A percentile compares a stretch with the other conserved stretches of the same genome.
Evolutionary conservation across 37 sponge, comb jelly and placozoan species (phyloP).

Genomic region (Hexactinellida sp.): DNA sequence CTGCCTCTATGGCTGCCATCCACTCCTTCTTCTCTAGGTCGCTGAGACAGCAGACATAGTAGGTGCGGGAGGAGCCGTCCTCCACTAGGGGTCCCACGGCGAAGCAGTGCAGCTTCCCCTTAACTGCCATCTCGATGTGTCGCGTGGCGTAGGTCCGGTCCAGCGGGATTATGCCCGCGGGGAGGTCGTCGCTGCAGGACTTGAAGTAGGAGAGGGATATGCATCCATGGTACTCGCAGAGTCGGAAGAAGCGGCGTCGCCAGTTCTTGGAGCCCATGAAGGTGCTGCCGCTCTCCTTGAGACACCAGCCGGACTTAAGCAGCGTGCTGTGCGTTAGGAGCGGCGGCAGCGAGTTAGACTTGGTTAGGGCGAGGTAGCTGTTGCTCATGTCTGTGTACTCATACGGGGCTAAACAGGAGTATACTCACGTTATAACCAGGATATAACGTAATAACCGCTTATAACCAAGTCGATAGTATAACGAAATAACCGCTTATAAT

Average conservation of each 20-base stretch:
- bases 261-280: conserved; percentile 80
- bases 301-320: conserved; percentile 72
- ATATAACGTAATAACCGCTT: too few species aligned
- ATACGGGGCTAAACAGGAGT: too few species aligned
- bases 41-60: conserved; percentile 71
- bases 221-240: conserved; percentile 17
- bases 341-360: neutral
- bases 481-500: too few species aligned
- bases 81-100: conserved; percentile 82
- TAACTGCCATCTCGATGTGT: conserved; percentile 49
- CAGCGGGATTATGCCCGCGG: neutral
- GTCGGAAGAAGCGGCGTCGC: conserved; percentile 69
- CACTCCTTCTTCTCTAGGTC: conserved; percentile 49
- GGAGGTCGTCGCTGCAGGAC: conserved; percentile 1
- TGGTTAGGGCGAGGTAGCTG: too few species aligned
- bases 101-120: conserved; percentile 57
- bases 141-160: conserved; percentile 49
- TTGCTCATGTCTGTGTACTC: too few species aligned
- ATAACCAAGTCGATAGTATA: too few species aligned
- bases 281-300: conserved; percentile 72
- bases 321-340: conserved; percentile 2
- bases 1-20: conserved; percentile 84
- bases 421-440: too few species aligned
- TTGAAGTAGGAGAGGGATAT: conserved; percentile 59
- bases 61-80: conserved; percentile 71